Base-by-base conservation (phyloP, 2,113 vertebrate genomes). In the Coregonus clupeaformis region DNA sequence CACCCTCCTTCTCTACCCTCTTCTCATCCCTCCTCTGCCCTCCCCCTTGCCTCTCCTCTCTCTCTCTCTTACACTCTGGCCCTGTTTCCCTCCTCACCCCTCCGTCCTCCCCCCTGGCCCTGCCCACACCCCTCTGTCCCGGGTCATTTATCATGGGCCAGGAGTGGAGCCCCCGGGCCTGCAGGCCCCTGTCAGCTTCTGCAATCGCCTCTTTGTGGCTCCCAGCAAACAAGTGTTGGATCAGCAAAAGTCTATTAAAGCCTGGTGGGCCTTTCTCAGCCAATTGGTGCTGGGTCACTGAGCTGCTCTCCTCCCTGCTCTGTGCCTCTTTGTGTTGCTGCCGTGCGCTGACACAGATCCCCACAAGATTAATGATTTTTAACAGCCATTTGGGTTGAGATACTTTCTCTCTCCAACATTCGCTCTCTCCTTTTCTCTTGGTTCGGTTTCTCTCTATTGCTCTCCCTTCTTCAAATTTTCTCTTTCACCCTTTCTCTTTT, bases 161-260 rank as follows among this genome's bases (percentile, higher is more conserved):
- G 93, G 93, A 93, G 92, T 93, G 92, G 90, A 91, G 94, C 91
- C 27, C 27, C 93, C 93, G 91, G 93, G 89, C 92, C 92, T 90
- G 92, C 88, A 91, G 93, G 92, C 91, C 91, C 89, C 89, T 95
- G 91, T 96, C 97, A 96, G 92, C 93, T 94, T 73, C 95, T 91
- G 95, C 95, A 95, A 96, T 97, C 95, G 94, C 94, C 94, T 95
- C 95, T 97, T 93, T 98, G 96, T 96, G 96, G 96, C 95, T 95
- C 94, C 94, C 94, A 96, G 95, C 96, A 97, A 98, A 98, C 97
- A 98, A 98, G 96, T 98, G 97, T 98, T 92, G 96, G 96, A 98
- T 98, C 96, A 98, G 97, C 97, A 98, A 97, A 98, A 98, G 96
- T 98, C 96, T 97, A 97, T 98, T 98, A 97, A 92, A 97, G 95